Percentiles rank a stretch among this genome's conserved stretches.
These are phyloP conservation scores for Myopa tessellatipennis DNA, from an alignment of 2,888 invertebrate genomes.

Conservation along the genomic window DNA sequence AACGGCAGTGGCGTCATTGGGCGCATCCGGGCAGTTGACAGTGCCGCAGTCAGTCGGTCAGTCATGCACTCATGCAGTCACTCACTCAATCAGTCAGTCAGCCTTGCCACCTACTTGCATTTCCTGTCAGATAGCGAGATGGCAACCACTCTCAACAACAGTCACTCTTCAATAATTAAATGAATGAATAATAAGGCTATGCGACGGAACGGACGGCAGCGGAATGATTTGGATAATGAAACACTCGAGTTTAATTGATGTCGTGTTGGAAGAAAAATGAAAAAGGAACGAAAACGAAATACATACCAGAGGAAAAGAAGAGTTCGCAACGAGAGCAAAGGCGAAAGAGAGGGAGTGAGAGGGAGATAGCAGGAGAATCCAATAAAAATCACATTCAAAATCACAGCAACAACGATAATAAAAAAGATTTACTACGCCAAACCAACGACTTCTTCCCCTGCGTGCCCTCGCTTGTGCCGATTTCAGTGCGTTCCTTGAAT, in stretches of 20 bases:
- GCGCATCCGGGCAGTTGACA: not conserved
- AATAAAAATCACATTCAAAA: not conserved
- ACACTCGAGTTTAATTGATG: constrained; percentile 1
- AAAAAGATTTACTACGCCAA: constrained; percentile 9
- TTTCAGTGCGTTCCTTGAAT: constrained; percentile 20
- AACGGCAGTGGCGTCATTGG: not conserved
- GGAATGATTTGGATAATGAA: not conserved
- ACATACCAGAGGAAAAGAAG: not conserved
- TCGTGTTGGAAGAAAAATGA: not conserved
- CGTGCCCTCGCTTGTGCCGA: not conserved
- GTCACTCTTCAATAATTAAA: constrained; percentile 28
- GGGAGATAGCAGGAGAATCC: not conserved
- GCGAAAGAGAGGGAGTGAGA: not conserved
- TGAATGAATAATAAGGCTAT: constrained; percentile 15
- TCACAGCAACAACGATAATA: not conserved
- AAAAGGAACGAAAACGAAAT: no score
- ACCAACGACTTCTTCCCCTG: not conserved
- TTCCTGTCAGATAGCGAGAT: constrained; percentile 16
- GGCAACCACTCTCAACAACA: not conserved
- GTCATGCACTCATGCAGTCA: not conserved
- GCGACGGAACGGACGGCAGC: not conserved
- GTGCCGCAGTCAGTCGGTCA: not conserved
- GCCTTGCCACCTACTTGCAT: constrained; percentile 25
- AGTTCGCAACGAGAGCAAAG: not conserved
- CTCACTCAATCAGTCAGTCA: not conserved